A percentile compares a stretch with the other conserved stretches of the same genome.
Evolutionary conservation across 2,113 vertebrate species (phyloP).

Genomic region (Heteronetta atricapilla): DNA sequence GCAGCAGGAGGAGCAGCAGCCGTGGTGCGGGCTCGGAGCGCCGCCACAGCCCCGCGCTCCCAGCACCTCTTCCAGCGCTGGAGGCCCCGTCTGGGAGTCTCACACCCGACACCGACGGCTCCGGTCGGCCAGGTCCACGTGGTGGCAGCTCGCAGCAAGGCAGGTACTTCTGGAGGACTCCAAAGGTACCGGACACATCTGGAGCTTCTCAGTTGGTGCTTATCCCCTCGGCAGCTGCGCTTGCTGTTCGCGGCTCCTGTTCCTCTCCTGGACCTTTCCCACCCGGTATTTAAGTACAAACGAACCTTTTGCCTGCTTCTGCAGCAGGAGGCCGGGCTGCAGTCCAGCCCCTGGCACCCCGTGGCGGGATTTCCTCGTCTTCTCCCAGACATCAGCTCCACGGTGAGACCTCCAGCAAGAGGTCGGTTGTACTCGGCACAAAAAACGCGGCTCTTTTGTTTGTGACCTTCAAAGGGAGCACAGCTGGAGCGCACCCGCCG

Average conservation of each 20-base stretch:
- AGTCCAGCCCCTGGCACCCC: neutral
- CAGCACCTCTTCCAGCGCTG: neutral
- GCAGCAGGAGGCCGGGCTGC: neutral
- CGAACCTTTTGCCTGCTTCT: neutral
- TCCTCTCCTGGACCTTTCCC: neutral
- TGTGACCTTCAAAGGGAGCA: neutral
- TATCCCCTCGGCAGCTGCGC: accelerated
- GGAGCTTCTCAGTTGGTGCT: accelerated
- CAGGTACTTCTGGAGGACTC: neutral
- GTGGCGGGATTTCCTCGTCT: neutral
- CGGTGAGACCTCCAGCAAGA: neutral
- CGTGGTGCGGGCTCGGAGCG: too few species aligned
- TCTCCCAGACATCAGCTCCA: neutral
- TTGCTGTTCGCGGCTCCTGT: accelerated
- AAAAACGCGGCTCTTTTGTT: neutral
- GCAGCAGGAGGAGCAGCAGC: too few species aligned
- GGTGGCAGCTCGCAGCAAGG: neutral
- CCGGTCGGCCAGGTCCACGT: neutral
- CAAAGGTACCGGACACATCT: neutral
- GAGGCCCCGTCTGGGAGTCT: neutral
- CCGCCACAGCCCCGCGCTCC: too few species aligned
- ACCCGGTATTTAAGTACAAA: accelerated
- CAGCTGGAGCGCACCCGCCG: neutral
- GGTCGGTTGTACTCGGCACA: neutral
- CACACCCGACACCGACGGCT: accelerated